Conservation (phyloP, 30 jellyfish, hydroid and myxozoan genomes). For the Pelagia noctiluca region DNA sequence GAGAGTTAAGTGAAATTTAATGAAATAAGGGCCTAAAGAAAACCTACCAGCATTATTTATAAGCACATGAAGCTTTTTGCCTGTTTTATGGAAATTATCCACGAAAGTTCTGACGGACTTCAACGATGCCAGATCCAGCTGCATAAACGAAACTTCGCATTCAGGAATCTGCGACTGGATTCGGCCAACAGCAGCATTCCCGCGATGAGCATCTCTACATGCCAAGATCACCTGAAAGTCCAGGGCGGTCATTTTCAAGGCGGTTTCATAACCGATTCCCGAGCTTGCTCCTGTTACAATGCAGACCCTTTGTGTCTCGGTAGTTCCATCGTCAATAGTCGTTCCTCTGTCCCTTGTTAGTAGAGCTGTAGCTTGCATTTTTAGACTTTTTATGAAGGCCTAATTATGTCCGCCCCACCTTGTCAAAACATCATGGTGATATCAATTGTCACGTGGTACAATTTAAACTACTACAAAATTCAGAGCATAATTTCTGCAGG, state of each 20-base stretch:
- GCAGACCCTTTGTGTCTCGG: conserved; percentile 65
- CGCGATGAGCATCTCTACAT: conserved; percentile 77
- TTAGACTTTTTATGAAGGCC: conserved; percentile 24
- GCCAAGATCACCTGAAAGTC: conserved; percentile 76
- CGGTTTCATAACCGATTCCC: conserved; percentile 76
- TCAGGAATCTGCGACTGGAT: conserved; percentile 77
- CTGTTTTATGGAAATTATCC: conserved; percentile 74
- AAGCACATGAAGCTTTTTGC: conserved; percentile 66
- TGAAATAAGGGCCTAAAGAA: too few relatives aligned
- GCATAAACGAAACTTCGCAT: conserved; percentile 82
- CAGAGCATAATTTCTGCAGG: too few relatives aligned
- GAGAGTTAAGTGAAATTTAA: too few relatives aligned
- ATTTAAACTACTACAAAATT: too few relatives aligned
- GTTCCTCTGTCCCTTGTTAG: conserved; percentile 61
- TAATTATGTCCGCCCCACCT: conserved; percentile 43
- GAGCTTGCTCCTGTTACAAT: conserved; percentile 76
- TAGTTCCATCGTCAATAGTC: conserved; percentile 61
- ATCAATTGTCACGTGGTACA: too few relatives aligned
- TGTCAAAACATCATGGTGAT: conserved; percentile 5
- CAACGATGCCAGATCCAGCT: conserved; percentile 75
- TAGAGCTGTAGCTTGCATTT: conserved; percentile 50
- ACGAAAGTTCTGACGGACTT: conserved; percentile 70
- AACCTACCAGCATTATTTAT: conserved; percentile 71
- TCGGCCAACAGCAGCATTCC: conserved; percentile 81
- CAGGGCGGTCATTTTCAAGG: conserved; percentile 78